Conservation (phyloP, 2,113 vertebrate genomes). For the Chloebia gouldiae region DNA sequence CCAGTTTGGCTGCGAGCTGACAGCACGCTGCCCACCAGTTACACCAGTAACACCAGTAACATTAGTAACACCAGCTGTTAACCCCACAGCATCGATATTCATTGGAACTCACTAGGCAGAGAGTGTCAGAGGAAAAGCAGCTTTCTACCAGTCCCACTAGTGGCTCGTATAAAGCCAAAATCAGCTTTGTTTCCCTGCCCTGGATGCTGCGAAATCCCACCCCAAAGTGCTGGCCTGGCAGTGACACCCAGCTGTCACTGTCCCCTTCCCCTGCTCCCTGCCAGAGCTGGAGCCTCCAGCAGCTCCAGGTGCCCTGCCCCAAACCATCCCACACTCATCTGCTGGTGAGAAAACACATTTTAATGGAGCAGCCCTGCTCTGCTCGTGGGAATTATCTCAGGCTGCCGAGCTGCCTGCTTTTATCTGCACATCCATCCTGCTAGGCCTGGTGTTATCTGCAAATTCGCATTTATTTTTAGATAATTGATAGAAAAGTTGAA, state of each 20-base stretch:
- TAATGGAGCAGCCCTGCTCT: not conserved
- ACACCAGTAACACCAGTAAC: not conserved
- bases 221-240: not conserved
- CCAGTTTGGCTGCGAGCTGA: not conserved
- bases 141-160: not conserved
- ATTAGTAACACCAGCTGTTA: not conserved
- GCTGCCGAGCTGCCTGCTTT: slow-evolving; percentile 10
- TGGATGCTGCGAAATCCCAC: not conserved
- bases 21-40: not conserved
- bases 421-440: not conserved
- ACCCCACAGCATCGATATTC: not conserved
- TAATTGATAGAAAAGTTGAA: slow-evolving; percentile 35
- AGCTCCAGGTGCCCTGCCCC: not conserved
- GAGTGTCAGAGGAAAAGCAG: not conserved
- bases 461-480: slow-evolving; percentile 35
- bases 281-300: not conserved
- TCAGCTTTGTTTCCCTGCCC: not conserved
- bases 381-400: not conserved
- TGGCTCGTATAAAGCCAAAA: not conserved
- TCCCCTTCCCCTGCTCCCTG: not conserved
- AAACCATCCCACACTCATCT: not conserved
- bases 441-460: not conserved
- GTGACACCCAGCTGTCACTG: not conserved
- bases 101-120: not conserved
- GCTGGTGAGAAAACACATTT: slow-evolving; percentile 28